Base-by-base conservation (phyloP, 2,888 invertebrate species). In the Spicauda simplicius region DNA sequence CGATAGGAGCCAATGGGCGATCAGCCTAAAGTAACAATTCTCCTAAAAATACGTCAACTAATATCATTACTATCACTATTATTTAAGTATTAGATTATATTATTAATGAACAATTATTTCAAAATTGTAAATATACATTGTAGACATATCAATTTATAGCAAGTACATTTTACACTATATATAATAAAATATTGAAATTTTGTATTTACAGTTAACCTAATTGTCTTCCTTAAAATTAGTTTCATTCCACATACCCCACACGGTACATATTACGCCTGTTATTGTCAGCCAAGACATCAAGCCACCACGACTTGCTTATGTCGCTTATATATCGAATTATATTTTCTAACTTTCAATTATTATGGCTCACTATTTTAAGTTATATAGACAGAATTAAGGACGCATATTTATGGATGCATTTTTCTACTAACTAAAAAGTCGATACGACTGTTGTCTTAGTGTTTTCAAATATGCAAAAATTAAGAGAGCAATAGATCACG, bases 41-140 rank as follows among this genome's bases (percentile, higher is more conserved):
- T 19, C 37, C 33, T 61, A 30, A 30, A 45, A 30, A 63, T 52
- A 54, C 30, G 12, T 52, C 12, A 60, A 60, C 18, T 52, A 33
- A 52, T 60, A 60, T 19, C 52, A n/a, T 16, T 48, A 48, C n/a
- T 48, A 48, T 16, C 16, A 48, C 16, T 48, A 48, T n/a, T n/a
- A n/a, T 8, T 48, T 16, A 48, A 48, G 16, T 48, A 16, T 0
- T 48, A 48, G 4, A 25, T 25, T 25, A 25, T 7, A 48, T 48
- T 4, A 48, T 16, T 48, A 48, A 48, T 48, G 14, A 48, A 48
- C 16, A 48, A 7, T 48, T 1, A 48, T 48, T 48, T 48, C 10
- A 1, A 16, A 48, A 14, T 41, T 41, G 41, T 41, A 48, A 48
- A 48, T 48, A 48, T 14, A 48, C 14, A 48, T 48, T 48, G 48